Evolutionary conservation across 53 echinoderm and acorn worm species (phyloP), one percentile per base, ranked within the genome.

Genomic region (Crossaster papposus): DNA sequence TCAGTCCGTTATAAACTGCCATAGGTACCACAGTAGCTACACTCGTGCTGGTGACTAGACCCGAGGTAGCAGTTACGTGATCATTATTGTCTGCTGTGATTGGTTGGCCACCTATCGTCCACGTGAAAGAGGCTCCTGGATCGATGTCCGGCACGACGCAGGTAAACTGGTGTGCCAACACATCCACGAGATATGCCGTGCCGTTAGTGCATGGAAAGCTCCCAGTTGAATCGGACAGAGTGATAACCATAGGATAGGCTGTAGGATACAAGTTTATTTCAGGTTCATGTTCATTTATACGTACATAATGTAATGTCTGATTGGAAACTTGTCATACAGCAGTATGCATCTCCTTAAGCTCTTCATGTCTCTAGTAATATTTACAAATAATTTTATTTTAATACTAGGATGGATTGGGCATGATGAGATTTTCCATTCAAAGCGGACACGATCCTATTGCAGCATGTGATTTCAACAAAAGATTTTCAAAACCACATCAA

Each of bases 61-160:
- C 83, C 24, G 37, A 8, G 68, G 29, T 13, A 65, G 37, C 83
- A 35, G 24, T 7, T 3, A 44, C 70, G 23, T 78, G 78, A 38
- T 70, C 38, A n/a, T 29, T 83, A 50, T 7, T 29, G 26, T 68
- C 26, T 2, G 65, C 24, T 28, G 51, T 3, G n/a, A 65, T 32
- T 8, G 30, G 36, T 20, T 44, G 37, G 65, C 14, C 44, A 2
- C 83, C 83, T 2, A 83, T 31, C 2, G 83, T 37, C 83, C 83
- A 83, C 15, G 70, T 44, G 70, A 83, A 68, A 22, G 83, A 68
- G 2, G 83, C 83, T 1, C 83, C 83, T 68, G 83, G 83, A 38
- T 83, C 65, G 83, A 83, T 65, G 70, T 83, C 38, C 36, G 83
- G 83, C 38, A 83, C 83, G 36, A 62, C 37, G 24, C 83, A 83